Evolutionary conservation across 2,113 vertebrate species (phyloP), one percentile per base, ranked within the genome.

Genomic region (Tretioscincus oriximinensis): DNA sequence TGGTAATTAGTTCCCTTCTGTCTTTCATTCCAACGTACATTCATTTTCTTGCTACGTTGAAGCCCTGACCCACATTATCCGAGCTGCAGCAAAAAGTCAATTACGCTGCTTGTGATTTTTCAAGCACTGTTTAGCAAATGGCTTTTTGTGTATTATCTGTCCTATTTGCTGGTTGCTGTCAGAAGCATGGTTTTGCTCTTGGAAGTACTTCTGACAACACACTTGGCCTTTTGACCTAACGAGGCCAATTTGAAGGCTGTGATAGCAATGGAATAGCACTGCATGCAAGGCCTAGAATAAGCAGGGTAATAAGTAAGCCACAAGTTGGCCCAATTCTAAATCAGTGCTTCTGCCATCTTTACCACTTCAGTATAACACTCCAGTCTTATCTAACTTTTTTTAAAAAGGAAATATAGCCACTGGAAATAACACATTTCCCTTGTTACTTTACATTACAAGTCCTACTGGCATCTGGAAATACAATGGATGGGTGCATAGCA

Each of bases 1-100:
- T 92, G 91, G 88, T 92, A 90, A 92, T 93, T 92, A 89, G 90
- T 91, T 91, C 90, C 84, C 83, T 90, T 93, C 92, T 86, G 85
- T 89, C 90, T 94, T 87, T 90, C 85, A 86, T 76, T 88, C 74
- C 20, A 70, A 74, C 47, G 65, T 83, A 63, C 89, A 85, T 85
- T 91, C 87, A 86, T 87, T 91, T 91, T 85, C 87, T 85, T 72
- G 54, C 84, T 83, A 85, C 85, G 20, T 65, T 84, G 83, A 92
- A 6, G 85, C 88, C 60, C 73, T 91, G 91, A 92, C 91, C 90
- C 91, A 91, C 87, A 91, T 94, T 94, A 94, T 82, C 86, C 58
- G 1, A 72, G 86, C 88, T 24, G 66, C 86, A 78, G 54, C 54
- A 82, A 89, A 41, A 89, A 88, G 85, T 89, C 88, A 91, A 88